These are phyloP conservation scores for Lordiphosa mommai DNA, from an alignment of 1,140 invertebrate genomes.

Conservation along the genomic window DNA sequence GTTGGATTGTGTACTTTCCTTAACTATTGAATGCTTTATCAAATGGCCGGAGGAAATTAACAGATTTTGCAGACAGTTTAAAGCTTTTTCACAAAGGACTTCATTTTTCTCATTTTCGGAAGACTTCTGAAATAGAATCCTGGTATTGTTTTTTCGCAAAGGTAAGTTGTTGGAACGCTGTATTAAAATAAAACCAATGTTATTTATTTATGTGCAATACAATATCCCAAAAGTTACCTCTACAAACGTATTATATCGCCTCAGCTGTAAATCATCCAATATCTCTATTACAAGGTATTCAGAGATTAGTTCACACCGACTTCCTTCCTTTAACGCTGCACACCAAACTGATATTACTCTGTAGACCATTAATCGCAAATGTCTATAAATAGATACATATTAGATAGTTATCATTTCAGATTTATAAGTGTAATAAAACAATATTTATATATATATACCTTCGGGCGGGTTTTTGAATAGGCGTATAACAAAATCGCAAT, in stretches of 20 bases:
- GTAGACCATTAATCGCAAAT: conserved; percentile 14
- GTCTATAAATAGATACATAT: too few species aligned
- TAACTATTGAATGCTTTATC: conserved; percentile 17
- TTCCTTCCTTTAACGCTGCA: conserved; percentile 21
- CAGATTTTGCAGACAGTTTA: conserved; percentile 14
- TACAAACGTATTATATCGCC: conserved; percentile 4
- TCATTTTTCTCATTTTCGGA: background rate
- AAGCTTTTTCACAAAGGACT: conserved; percentile 15
- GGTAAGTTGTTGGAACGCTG: background rate
- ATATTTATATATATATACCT: too few species aligned
- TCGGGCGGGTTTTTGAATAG: too few species aligned
- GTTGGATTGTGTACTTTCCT: conserved; percentile 7
- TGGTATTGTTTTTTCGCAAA: background rate
- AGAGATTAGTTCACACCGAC: conserved; percentile 19
- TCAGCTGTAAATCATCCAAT: conserved; percentile 16
- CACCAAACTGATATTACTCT: conserved; percentile 19
- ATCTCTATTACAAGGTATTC: conserved; percentile 18
- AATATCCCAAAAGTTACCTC: conserved; percentile 4
- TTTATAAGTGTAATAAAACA: too few species aligned
- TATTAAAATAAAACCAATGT: background rate
- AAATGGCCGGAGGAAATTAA: conserved; percentile 17
- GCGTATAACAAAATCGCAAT: too few species aligned
- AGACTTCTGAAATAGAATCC: background rate
- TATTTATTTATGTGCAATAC: background rate
- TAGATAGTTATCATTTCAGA: too few species aligned